Base-by-base conservation (phyloP, 2,888 invertebrate species). In the Drosophila algonquin region DNA sequence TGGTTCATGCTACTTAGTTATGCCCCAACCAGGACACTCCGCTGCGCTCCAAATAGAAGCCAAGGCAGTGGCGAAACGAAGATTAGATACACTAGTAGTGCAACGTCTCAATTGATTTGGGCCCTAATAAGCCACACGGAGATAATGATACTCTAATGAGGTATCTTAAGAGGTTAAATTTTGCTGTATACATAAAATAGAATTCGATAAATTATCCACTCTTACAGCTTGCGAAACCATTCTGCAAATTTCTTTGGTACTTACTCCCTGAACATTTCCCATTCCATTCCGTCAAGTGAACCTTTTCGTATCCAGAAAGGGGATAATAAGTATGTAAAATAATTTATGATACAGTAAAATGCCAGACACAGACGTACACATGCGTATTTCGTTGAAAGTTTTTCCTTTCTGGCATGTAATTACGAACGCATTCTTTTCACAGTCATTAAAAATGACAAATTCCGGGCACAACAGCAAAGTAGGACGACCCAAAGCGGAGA, bases 391-490 rank as follows among this genome's bases (percentile, higher is more conserved):
- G 75, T 75, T 54, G 54, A 74, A 74, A 74, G 68, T 71, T 76
- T 57, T 63, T 54, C 68, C 56, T 71, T 76, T 57, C 55, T 58
- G 76, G 71, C 79, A 73, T 87, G 80, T 87, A 83, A 83, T 83
- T 87, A 84, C 83, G 78, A 76, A 73, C 83, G 81, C 82, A 84
- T 84, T 84, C 85, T 87, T 84, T 87, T 79, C 78, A 55, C 80
- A 84, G 83, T 84, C 83, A 87, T 84, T 84, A 84, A 84, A 83
- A 87, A 87, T 84, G 83, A 84, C 83, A 84, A 84, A 84, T 87
- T 87, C 83, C 87, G 80, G 67, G 64, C 84, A 74, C 62, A 84
- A 62, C 77, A 69, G 74, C 79, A 84, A 86, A 81, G 76, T 81
- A 78, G 87, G 63, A 64, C 74, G 62, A 59, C 55, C 59, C 32